Evolutionary conservation across 1,140 invertebrate species (phyloP).

Genomic region (Gryon sp.): DNA sequence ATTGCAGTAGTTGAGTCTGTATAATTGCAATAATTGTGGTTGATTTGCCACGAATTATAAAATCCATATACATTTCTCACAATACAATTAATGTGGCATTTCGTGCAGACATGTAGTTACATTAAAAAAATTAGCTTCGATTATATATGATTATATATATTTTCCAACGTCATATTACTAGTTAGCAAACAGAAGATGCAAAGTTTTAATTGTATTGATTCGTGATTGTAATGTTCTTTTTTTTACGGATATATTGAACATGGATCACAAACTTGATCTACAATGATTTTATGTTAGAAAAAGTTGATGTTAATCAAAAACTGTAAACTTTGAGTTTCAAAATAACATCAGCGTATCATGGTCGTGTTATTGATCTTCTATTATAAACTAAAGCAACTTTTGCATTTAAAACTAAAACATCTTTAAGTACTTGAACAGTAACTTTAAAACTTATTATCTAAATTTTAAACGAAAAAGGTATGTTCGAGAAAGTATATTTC

Average conservation of each 20-base stretch:
- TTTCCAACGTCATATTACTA: neutral
- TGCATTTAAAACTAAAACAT: slow-evolving; percentile 1
- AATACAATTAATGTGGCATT: slow-evolving; percentile 12
- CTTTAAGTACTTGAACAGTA: neutral
- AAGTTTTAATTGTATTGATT: no score
- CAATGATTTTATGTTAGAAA: neutral
- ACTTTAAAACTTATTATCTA: no score
- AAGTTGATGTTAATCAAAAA: neutral
- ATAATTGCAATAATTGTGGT: slow-evolving; percentile 30
- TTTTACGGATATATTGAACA: no score
- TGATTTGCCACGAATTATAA: slow-evolving; percentile 25
- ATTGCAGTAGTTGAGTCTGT: slow-evolving; percentile 21
- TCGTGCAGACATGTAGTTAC: no score
- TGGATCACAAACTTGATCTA: neutral
- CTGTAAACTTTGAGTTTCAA: neutral
- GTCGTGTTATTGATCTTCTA: slow-evolving; percentile 4
- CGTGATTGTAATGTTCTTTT: no score
- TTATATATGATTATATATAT: no score
- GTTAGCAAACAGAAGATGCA: no score
- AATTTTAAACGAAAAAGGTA: no score
- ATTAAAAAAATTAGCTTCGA: no score
- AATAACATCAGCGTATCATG: slow-evolving; percentile 1
- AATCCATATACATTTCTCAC: slow-evolving; percentile 3
- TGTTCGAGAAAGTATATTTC: no score
- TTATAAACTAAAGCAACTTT: slow-evolving; percentile 1